Conservation (phyloP, 1,140 invertebrate genomes). For the Leptoteleia sp. region DNA sequence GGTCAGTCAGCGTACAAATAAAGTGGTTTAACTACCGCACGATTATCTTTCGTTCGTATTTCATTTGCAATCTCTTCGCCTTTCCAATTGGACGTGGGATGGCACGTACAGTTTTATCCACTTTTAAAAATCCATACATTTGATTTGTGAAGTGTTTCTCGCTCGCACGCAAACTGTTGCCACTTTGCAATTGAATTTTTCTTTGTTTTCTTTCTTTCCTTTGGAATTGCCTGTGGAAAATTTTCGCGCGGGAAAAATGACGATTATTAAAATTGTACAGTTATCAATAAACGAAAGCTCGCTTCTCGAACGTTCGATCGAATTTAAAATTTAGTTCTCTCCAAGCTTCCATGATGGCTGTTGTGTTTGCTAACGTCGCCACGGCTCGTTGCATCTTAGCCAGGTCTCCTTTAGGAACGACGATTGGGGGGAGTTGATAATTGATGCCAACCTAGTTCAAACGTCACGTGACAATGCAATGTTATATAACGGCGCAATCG, state of each 20-base stretch:
- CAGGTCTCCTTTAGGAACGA: slow-evolving; percentile 89
- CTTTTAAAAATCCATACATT: slow-evolving; percentile 17
- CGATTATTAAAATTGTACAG: not conserved
- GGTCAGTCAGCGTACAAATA: slow-evolving; percentile 14
- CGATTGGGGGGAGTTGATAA: slow-evolving; percentile 92
- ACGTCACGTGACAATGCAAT: slow-evolving; percentile 34
- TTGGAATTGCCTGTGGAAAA: not conserved
- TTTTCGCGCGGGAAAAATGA: not conserved
- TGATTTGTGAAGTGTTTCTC: slow-evolving; percentile 20
- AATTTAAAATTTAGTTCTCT: slow-evolving; percentile 85
- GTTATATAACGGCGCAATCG: slow-evolving; percentile 38
- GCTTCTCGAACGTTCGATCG: slow-evolving; percentile 83
- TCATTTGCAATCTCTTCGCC: slow-evolving; percentile 57
- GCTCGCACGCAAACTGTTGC: not conserved
- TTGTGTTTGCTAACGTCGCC: slow-evolving; percentile 93
- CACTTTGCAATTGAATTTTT: not conserved
- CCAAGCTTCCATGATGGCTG: slow-evolving; percentile 93
- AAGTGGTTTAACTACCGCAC: slow-evolving; percentile 50
- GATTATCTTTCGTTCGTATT: slow-evolving; percentile 48
- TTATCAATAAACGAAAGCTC: slow-evolving; percentile 84
- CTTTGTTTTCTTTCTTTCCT: not conserved
- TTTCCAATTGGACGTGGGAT: slow-evolving; percentile 29
- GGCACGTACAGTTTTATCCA: slow-evolving; percentile 10
- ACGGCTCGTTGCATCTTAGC: slow-evolving; percentile 92
- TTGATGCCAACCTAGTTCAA: slow-evolving; percentile 85